Base-by-base conservation (phyloP, 2,113 vertebrate species). In the Dasyprocta punctata region DNA sequence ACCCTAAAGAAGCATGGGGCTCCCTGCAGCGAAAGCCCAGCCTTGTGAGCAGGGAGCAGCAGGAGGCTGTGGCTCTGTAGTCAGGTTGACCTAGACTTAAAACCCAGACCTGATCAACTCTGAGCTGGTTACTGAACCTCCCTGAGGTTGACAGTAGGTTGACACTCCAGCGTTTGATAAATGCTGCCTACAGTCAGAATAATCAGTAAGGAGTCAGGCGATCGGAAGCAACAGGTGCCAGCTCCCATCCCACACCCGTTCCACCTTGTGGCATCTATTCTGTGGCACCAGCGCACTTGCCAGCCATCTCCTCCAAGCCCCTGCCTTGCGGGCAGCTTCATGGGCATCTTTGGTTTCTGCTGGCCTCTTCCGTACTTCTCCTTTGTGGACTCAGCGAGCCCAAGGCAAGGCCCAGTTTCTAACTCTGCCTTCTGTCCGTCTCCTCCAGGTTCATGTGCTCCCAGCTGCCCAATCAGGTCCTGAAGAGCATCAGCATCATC, bases 401-500 rank as follows among this genome's bases (percentile, higher is more conserved):
- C 49, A 11, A 47, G 1, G 71, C 61, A 60, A 94, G 82, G 61
- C 28, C 82, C n/a, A 2, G 33, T 52, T 61, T 1, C 75, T 97
- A n/a, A 97, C 69, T 26, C 65, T 14, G 11, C 30, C 58, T 89
- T 58, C 80, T 52, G 12, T 54, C 61, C 0, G 0, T 98, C 98
- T 93, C 58, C 96, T 97, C n/a, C 96, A 99, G 99, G 97, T 99
- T 99, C 94, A 99, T 99, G 99, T 99, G 99, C 97, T 99, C 99
- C 96, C 99, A 99, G 98, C 99, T 99, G 96, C 99, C 99, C 89
- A 99, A 99, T 38, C 99, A 99, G 98, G 99, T 99, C 38, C 98
- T 99, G 89, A 99, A 99, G 98, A 99, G 99, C 95, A 99, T 99
- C 98, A 99, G 99, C 98, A 99, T 99, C 98, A 99, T 99, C 0